phyloP scores from a whole-genome alignment of 2,113 vertebrate species.

The Pachyramphus minor region DNA sequence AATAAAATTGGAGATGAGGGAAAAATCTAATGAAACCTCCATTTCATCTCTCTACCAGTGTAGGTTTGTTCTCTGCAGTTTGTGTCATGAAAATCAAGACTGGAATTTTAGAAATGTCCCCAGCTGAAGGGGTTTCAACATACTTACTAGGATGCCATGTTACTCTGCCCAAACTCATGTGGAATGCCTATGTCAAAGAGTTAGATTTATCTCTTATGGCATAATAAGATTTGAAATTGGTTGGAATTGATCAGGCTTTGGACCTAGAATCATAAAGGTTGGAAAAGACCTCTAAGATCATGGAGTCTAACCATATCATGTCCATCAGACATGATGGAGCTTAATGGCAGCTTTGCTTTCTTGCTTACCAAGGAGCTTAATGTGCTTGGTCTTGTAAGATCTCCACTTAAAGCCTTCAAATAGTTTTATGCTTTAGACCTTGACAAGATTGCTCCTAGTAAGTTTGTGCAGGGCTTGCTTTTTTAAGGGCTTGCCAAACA shows the following conservation, averaged over 20 bases:
- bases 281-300: not conserved
- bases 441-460: not conserved
- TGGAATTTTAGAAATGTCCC: not conserved
- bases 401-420: not conserved
- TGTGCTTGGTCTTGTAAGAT: not conserved
- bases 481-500: not conserved
- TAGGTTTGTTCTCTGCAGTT: not conserved
- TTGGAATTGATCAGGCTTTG: not conserved
- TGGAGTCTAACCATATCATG: not conserved
- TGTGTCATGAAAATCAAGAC: not conserved
- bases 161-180: not conserved
- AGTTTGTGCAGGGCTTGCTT: not conserved
- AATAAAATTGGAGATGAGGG: not conserved
- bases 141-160: not conserved
- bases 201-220: not conserved
- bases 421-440: not conserved
- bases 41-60: not conserved
- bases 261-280: not conserved
- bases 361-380: not conserved
- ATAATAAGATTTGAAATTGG: not conserved
- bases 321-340: not conserved
- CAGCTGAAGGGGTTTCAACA: not conserved
- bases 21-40: not conserved
- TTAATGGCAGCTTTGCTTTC: not conserved
- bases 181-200: not conserved